Conservation (phyloP, 2,888 invertebrate genomes). For the Aphidius colemani region DNA sequence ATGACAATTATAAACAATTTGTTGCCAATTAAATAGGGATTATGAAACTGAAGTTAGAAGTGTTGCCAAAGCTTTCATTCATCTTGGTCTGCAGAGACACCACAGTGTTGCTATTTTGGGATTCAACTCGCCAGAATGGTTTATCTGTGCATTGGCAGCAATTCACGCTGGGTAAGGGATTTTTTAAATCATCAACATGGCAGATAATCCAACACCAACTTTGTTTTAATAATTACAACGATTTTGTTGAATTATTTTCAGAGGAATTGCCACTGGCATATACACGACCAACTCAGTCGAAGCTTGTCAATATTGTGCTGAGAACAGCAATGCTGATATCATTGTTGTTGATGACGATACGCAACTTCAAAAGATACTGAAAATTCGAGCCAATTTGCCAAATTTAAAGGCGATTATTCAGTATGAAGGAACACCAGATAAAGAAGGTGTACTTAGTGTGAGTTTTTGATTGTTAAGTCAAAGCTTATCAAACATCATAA, state of each 20-base stretch:
- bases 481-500: too few species aligned
- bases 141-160: conserved; percentile 81
- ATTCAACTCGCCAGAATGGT: conserved; percentile 93
- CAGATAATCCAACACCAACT: too few species aligned
- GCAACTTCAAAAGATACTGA: conserved; percentile 82
- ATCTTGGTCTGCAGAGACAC: conserved; percentile 78
- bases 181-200: background rate
- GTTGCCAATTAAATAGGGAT: conserved; percentile 56
- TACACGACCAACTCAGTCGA: conserved; percentile 91
- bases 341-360: conserved; percentile 85
- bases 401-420: conserved; percentile 80
- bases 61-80: conserved; percentile 83
- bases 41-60: conserved; percentile 77
- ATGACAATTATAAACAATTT: background rate
- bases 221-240: conserved; percentile 12
- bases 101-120: conserved; percentile 87
- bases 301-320: conserved; percentile 79
- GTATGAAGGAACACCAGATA: conserved; percentile 66
- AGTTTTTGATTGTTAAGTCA: conserved; percentile 41
- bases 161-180: conserved; percentile 72
- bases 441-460: conserved; percentile 64
- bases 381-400: conserved; percentile 71
- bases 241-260: conserved; percentile 31
- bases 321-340: conserved; percentile 78
- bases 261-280: conserved; percentile 84